Conservation (phyloP, 1,140 invertebrate species). For the Pogonomyrmex barbatus region DNA sequence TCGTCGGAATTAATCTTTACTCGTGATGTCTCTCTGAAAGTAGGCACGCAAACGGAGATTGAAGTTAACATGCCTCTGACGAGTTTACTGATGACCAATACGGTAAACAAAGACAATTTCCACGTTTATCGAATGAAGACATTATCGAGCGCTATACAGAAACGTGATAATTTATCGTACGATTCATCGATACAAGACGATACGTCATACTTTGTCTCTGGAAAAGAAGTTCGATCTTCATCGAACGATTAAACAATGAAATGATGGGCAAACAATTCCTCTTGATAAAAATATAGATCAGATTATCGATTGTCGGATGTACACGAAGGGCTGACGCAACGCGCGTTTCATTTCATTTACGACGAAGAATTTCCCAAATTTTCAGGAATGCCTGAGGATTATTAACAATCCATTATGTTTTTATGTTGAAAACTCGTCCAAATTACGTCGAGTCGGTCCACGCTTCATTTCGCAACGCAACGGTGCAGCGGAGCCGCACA, state of each 20-base stretch:
- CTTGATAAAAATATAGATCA: neutral
- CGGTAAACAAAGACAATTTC: neutral
- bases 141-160: neutral
- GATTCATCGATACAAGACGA: neutral
- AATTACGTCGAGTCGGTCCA: neutral
- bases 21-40: constrained; percentile 11
- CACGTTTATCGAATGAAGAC: neutral
- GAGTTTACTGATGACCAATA: neutral
- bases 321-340: too few species aligned
- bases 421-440: neutral
- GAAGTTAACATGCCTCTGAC: neutral
- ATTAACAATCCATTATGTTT: neutral
- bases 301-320: neutral
- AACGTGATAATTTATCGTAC: constrained; percentile 9
- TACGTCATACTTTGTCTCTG: neutral
- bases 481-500: neutral
- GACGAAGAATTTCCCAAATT: constrained; percentile 19
- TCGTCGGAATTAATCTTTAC: constrained; percentile 43
- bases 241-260: too few species aligned
- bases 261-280: neutral
- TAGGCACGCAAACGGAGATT: constrained; percentile 3
- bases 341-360: neutral
- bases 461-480: constrained; percentile 11
- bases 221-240: neutral
- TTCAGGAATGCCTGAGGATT: neutral